A percentile compares a stretch with the other conserved stretches of the same genome.
These are phyloP conservation scores for Brevimyrus niger DNA, from an alignment of 2,113 vertebrate genomes.

Conservation along the genomic window DNA sequence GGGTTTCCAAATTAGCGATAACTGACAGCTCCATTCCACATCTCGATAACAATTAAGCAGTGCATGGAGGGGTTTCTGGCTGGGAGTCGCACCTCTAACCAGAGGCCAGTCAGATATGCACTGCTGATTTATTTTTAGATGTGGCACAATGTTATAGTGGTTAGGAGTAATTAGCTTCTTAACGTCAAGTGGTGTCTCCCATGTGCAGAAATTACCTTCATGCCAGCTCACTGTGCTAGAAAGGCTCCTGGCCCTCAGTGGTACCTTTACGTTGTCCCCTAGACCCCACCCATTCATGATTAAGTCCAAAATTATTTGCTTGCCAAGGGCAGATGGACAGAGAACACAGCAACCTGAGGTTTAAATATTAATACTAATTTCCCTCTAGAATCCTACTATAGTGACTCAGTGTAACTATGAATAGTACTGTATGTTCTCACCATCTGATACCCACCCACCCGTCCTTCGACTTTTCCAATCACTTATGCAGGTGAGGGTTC, in stretches of 20 bases:
- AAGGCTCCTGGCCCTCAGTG: not conserved
- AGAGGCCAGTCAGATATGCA: not conserved
- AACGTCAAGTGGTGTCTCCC: not conserved
- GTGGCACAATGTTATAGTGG: not conserved
- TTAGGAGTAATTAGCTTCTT: not conserved
- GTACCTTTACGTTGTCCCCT: not conserved
- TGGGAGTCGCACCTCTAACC: not conserved
- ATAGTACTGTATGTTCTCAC: not conserved
- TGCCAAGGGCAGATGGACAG: not conserved
- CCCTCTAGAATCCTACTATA: not conserved
- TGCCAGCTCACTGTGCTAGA: not conserved
- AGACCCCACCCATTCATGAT: not conserved
- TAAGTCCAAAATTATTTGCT: not conserved
- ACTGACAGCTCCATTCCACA: not conserved
- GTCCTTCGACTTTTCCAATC: not conserved
- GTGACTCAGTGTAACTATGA: not conserved
- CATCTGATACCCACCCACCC: not conserved
- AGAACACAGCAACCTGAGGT: not conserved
- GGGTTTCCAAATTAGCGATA: not conserved
- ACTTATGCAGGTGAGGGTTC: not conserved
- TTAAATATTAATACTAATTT: not conserved
- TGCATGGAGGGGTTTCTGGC: not conserved
- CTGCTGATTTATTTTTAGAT: not conserved
- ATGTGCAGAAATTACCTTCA: not conserved
- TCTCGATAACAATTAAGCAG: not conserved